phyloP scores from a whole-genome alignment of 2,888 invertebrate genomes.

The Drosophila borborema region DNA sequence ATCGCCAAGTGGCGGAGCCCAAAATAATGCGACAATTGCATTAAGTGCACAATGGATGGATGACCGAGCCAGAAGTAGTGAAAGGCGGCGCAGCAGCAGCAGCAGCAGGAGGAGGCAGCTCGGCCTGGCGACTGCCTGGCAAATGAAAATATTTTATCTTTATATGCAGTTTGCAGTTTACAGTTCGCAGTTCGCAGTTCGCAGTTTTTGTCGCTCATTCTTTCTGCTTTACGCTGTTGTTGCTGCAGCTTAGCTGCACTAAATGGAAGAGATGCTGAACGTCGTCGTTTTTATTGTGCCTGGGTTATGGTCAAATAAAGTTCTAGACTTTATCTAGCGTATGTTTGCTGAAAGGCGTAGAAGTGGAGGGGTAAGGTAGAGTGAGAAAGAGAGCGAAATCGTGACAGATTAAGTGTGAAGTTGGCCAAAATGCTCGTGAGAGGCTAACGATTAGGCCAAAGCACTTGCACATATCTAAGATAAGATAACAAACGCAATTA shows the following conservation, averaged over 20 bases:
- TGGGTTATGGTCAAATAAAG: slow-evolving; percentile 61
- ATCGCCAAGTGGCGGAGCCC: slow-evolving; percentile 46
- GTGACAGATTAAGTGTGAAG: slow-evolving; percentile 20
- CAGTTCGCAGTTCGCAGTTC: slow-evolving; percentile 38
- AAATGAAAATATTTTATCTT: slow-evolving; percentile 78
- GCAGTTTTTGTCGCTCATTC: slow-evolving; percentile 43
- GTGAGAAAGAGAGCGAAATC: neutral
- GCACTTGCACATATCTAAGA: neutral
- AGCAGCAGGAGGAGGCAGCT: neutral
- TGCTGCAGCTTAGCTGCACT: slow-evolving; percentile 38
- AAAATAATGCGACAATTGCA: slow-evolving; percentile 78
- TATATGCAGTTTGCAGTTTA: slow-evolving; percentile 64
- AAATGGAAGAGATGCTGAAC: slow-evolving; percentile 65
- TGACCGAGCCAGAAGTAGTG: slow-evolving; percentile 26
- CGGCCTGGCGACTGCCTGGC: slow-evolving; percentile 26
- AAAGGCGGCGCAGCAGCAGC: neutral
- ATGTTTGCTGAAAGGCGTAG: slow-evolving; percentile 11
- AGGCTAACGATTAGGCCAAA: neutral
- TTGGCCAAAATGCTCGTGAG: slow-evolving; percentile 14
- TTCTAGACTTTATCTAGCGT: slow-evolving; percentile 32
- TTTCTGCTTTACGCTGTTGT: neutral
- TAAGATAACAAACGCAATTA: neutral
- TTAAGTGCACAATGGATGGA: slow-evolving; percentile 74
- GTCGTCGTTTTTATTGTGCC: slow-evolving; percentile 65
- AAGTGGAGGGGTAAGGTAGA: too few relatives aligned